Evolutionary conservation across 2,797 vertebrate species (phyloP).

Genomic region (Babyrousa celebensis): DNA sequence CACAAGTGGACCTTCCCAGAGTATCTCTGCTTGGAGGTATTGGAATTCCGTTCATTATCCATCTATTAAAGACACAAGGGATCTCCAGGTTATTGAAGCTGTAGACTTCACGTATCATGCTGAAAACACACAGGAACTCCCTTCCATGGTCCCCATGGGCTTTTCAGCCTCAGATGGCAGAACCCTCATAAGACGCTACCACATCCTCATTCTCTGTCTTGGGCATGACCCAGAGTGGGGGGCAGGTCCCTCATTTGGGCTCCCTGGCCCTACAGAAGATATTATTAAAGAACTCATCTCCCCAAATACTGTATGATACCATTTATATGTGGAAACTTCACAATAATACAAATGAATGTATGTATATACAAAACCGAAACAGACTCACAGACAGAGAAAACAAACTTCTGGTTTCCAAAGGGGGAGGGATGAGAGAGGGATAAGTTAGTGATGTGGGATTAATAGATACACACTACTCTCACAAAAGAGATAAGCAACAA

Average conservation of each 20-base stretch:
- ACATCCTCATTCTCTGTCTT: too few relatives aligned
- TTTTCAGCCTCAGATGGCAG: background rate
- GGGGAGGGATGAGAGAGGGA: background rate
- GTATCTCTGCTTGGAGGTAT: slow-evolving; percentile 96
- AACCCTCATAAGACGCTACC: background rate
- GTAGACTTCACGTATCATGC: fast-evolving
- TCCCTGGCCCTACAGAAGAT: background rate
- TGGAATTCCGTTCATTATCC: slow-evolving; percentile 96
- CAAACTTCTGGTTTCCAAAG: background rate
- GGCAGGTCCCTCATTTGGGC: background rate
- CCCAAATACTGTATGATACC: background rate
- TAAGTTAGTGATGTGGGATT: background rate
- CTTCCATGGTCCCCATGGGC: fast-evolving
- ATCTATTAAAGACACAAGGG: slow-evolving; percentile 91
- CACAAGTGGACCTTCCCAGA: slow-evolving; percentile 98
- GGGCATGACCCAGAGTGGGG: fast-evolving
- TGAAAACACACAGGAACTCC: fast-evolving
- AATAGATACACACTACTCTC: background rate
- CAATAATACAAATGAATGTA: background rate
- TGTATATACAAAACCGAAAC: fast-evolving
- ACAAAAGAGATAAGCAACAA: background rate
- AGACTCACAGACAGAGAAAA: background rate
- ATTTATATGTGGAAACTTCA: background rate
- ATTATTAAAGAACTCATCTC: background rate
- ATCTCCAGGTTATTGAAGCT: fast-evolving